Percentiles rank a stretch among this genome's conserved stretches.
These are phyloP conservation scores for Anoplophora glabripennis DNA, from an alignment of 1,140 invertebrate genomes.

Conservation along the genomic window DNA sequence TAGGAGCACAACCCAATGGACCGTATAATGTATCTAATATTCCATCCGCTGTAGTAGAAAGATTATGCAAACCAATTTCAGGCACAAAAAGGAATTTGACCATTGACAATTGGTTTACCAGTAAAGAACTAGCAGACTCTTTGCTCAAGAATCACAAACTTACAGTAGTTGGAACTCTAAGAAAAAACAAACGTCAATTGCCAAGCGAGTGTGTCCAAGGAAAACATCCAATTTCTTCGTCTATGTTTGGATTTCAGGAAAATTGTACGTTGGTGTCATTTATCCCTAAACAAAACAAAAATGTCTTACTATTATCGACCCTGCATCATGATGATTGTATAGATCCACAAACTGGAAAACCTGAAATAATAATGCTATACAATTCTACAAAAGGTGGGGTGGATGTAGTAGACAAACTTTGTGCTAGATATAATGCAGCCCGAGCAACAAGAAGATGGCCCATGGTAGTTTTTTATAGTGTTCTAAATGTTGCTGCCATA, in stretches of 20 bases:
- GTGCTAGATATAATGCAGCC: conserved; percentile 12
- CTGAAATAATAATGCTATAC: conserved; percentile 21
- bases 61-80: conserved; percentile 1
- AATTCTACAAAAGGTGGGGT: conserved; percentile 22
- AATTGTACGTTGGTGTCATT: conserved; percentile 7
- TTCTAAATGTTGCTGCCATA: conserved; percentile 12
- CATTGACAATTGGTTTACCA: conserved; percentile 12
- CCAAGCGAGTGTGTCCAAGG: too few species aligned
- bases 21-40: conserved; percentile 31
- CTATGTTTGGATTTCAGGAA: conserved; percentile 1
- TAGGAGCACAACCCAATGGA: conserved; percentile 39
- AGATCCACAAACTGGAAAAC: conserved; percentile 5
- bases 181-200: conserved; percentile 17
- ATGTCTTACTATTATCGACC: conserved; percentile 19
- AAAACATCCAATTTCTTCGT: too few species aligned
- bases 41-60: conserved; percentile 7
- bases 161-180: conserved; percentile 17
- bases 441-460: conserved; percentile 19
- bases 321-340: conserved; percentile 19
- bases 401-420: conserved; percentile 20
- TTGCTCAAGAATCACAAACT: conserved; percentile 10
- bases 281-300: conserved; percentile 11
- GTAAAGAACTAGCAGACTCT: background rate
- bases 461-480: conserved; percentile 21
- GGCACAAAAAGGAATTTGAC: conserved; percentile 10